A percentile compares a stretch with the other conserved stretches of the same genome.
Conservation (phyloP, 2,888 invertebrate genomes). For the Achlya flavicornis region DNA sequence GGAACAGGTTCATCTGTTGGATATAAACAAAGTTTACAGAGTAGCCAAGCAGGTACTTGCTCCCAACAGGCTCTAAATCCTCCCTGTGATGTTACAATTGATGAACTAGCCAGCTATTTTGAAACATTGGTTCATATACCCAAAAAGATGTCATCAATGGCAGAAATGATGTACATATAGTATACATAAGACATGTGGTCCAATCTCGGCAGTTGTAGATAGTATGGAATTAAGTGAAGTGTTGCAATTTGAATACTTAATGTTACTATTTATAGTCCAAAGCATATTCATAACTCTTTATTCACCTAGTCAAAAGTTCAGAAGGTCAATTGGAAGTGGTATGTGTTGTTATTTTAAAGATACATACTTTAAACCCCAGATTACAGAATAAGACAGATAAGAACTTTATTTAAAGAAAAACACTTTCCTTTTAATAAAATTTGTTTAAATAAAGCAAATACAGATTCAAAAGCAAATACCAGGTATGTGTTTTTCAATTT, state of each 20-base stretch:
- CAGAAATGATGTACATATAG: constrained; percentile 99
- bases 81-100: constrained; percentile 94
- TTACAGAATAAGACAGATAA: too few species aligned
- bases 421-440: too few species aligned
- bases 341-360: too few species aligned
- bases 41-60: constrained; percentile 81
- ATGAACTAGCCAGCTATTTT: constrained; percentile 97
- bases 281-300: background rate
- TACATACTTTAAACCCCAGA: too few species aligned
- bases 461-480: too few species aligned
- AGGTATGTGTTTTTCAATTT: too few species aligned
- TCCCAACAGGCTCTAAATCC: constrained; percentile 91
- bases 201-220: background rate
- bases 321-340: too few species aligned
- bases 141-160: constrained; percentile 98
- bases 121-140: constrained; percentile 98
- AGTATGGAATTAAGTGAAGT: background rate
- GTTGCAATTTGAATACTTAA: background rate
- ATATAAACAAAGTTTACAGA: constrained; percentile 54
- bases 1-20: constrained; percentile 49
- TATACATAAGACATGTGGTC: background rate
- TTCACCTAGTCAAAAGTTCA: too few species aligned
- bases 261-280: background rate
- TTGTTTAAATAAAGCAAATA: too few species aligned
- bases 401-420: too few species aligned